Conservation (phyloP, 35 echinoderm and acorn worm genomes). For the Heliocidaris erythrogramma region DNA sequence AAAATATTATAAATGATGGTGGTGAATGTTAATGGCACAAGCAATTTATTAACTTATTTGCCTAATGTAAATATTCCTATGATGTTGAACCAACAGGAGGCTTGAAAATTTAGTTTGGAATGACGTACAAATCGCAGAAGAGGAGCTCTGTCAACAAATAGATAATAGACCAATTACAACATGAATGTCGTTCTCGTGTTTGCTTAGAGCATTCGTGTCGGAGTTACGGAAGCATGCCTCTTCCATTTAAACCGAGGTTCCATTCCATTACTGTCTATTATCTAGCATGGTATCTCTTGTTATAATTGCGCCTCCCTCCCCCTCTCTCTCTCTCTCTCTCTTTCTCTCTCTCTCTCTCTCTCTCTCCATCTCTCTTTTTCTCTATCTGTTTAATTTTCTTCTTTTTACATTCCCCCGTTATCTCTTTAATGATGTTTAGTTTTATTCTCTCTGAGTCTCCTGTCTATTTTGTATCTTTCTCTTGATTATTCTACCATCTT, state of each 20-base stretch:
- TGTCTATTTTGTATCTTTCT: not conserved
- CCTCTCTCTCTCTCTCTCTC: not conserved
- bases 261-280: too few species aligned
- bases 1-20: not conserved
- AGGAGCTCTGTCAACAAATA: not conserved
- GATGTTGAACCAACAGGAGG: not conserved
- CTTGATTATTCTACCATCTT: not conserved
- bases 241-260: not conserved
- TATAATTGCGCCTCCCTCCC: not conserved
- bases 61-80: not conserved
- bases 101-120: not conserved
- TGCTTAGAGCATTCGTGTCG: not conserved
- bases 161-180: slow-evolving; percentile 4
- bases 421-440: too few species aligned
- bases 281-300: not conserved
- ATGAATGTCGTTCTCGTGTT: not conserved
- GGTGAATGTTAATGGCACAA: not conserved
- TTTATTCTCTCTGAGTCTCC: not conserved
- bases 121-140: not conserved
- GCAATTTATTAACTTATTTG: not conserved
- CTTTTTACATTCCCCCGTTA: not conserved
- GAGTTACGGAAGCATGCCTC: not conserved
- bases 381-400: not conserved
- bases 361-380: not conserved
- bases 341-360: not conserved